Evolutionary conservation across 92 coral and sea anemone genomes (phyloP).

Genomic region (Phenganax subtilis): DNA sequence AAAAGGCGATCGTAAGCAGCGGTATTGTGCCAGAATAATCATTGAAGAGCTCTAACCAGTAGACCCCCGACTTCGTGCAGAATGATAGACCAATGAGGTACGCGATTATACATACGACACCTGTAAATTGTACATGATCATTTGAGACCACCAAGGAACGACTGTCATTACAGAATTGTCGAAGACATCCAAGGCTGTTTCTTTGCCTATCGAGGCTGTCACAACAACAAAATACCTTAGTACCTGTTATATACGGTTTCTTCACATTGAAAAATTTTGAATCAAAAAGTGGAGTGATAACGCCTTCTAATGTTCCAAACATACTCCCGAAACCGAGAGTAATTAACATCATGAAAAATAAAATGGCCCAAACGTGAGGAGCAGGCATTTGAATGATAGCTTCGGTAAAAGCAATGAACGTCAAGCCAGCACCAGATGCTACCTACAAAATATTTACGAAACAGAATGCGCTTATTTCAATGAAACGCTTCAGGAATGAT

Average conservation of each 20-base stretch:
- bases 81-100: constrained; percentile 62
- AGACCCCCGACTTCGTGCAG: constrained; percentile 61
- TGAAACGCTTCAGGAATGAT: no score
- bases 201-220: no score
- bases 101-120: constrained; percentile 57
- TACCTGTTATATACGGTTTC: constrained; percentile 80
- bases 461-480: background rate
- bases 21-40: constrained; percentile 66
- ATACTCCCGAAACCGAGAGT: constrained; percentile 93
- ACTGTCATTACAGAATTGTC: background rate
- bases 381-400: constrained; percentile 85
- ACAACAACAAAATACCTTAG: background rate
- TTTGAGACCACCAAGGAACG: background rate
- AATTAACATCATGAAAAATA: constrained; percentile 88
- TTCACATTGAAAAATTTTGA: constrained; percentile 74
- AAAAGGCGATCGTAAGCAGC: constrained; percentile 60
- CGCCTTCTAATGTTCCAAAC: constrained; percentile 96
- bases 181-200: no score
- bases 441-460: constrained; percentile 45
- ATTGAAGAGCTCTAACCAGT: constrained; percentile 70
- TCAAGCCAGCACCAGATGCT: constrained; percentile 83
- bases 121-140: constrained; percentile 32
- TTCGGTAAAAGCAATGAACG: constrained; percentile 94
- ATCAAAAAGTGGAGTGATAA: constrained; percentile 81
- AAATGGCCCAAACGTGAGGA: constrained; percentile 80